Evolutionary conservation across 2,888 invertebrate genomes (phyloP), one percentile per base, ranked within the genome.

Genomic region (Coenonympha glycerion): DNA sequence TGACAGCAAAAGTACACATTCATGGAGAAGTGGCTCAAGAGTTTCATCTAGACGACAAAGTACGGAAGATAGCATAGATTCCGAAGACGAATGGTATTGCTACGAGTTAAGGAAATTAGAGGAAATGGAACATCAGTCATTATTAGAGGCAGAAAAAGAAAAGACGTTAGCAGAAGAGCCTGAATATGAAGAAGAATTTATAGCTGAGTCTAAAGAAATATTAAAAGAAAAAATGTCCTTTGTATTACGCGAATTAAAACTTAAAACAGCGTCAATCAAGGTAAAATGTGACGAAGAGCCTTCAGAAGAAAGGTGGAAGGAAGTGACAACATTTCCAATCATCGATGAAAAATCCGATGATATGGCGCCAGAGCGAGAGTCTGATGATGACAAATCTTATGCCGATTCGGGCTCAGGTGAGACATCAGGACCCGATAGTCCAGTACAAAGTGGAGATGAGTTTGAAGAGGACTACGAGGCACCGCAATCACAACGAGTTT

Each of bases 81-180:
- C 95, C 19, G 96, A 96, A 79, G 96, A 96, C 69, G 96, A 96
- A 73, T 96, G 96, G 93, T 96, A 95, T 66, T 94, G 95, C 64
- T 95, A 96, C 71, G 96, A 96, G 71, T 76, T 96, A 50, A 87
- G 94, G 48, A 95, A 96, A 76, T 78, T 96, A 26, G 95, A 96
- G 77, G 94, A 95, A 77, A 89, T 96, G 78, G 96, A 96, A 74
- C 89, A 92, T 56, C 92, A 92, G 58, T 91, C 91, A 2, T 90
- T 91, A 61, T 62, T 91, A 49, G 92, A 93, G 63, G 71, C 85
- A 31, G 90, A 91, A 58, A 88, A 92, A 73, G 91, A 91, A 22
- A 81, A 90, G 55, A 88, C 89, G 0, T 69, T 91, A 9, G 83
- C 89, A 3, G 91, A 91, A 69, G 90, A 90, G 58, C 89, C 90